phyloP scores from a whole-genome alignment of 2,888 invertebrate species.

The Eristalis tenax region DNA sequence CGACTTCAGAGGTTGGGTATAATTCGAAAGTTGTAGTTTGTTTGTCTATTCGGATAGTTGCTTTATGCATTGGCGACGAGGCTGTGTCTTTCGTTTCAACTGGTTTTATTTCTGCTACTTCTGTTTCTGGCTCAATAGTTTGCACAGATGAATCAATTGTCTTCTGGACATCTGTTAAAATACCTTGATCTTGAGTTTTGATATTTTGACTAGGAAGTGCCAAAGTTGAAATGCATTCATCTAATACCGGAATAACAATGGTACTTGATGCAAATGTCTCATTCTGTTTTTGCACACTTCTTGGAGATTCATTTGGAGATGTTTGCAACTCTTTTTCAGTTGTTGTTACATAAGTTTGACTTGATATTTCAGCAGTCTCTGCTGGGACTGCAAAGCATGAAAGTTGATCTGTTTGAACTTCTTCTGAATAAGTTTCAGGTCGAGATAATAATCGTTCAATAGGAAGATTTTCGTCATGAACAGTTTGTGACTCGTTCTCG shows the following conservation, averaged over 20 bases:
- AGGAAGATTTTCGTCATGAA: slow-evolving; percentile 53
- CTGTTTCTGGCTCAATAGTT: slow-evolving; percentile 75
- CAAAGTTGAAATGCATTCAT: slow-evolving; percentile 78
- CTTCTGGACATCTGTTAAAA: slow-evolving; percentile 76
- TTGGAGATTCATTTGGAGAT: slow-evolving; percentile 76
- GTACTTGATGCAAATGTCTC: slow-evolving; percentile 74
- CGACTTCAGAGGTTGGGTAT: slow-evolving; percentile 73
- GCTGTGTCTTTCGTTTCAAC: slow-evolving; percentile 67
- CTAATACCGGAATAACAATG: slow-evolving; percentile 79
- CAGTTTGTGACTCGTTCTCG: slow-evolving; percentile 80
- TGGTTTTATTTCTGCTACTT: slow-evolving; percentile 40
- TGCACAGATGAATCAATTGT: slow-evolving; percentile 75
- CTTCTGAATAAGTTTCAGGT: slow-evolving; percentile 75
- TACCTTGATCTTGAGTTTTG: slow-evolving; percentile 74
- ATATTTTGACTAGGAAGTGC: slow-evolving; percentile 73
- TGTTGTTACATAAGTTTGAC: slow-evolving; percentile 76
- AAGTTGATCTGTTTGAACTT: slow-evolving; percentile 74
- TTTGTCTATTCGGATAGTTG: slow-evolving; percentile 73
- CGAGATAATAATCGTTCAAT: slow-evolving; percentile 74
- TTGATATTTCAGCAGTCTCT: slow-evolving; percentile 77
- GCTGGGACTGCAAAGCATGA: slow-evolving; percentile 53
- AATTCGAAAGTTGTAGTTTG: slow-evolving; percentile 74
- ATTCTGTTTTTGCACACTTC: slow-evolving; percentile 58
- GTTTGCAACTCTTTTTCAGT: slow-evolving; percentile 80
- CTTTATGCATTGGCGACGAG: slow-evolving; percentile 43